These are phyloP conservation scores for Globodera rostochiensis DNA, from an alignment of 1,140 invertebrate species.

Conservation along the genomic window DNA sequence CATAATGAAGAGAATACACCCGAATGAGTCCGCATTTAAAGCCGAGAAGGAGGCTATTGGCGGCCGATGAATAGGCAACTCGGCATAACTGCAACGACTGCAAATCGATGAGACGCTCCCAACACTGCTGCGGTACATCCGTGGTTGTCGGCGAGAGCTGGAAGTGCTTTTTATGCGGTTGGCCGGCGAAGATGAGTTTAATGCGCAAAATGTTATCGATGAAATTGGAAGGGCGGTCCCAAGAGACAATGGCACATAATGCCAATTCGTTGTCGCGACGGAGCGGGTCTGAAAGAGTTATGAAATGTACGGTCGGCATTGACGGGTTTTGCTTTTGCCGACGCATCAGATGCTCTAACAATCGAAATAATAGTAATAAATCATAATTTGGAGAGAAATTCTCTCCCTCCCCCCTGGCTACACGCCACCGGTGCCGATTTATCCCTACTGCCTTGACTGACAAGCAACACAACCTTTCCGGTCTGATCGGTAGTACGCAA, in stretches of 20 bases:
- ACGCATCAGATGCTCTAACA: no score
- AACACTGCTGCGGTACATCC: slow-evolving; percentile 31
- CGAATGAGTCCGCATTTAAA: slow-evolving; percentile 52
- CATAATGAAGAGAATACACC: slow-evolving; percentile 43
- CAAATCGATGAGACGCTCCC: slow-evolving; percentile 48
- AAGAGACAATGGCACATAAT: slow-evolving; percentile 45
- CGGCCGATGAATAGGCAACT: slow-evolving; percentile 44
- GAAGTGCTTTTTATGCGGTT: background rate
- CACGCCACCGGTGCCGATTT: no score
- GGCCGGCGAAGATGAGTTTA: slow-evolving; percentile 29
- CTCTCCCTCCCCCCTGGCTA: no score
- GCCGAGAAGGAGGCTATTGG: slow-evolving; percentile 41
- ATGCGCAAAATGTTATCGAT: slow-evolving; percentile 43
- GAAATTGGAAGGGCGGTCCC: slow-evolving; percentile 30
- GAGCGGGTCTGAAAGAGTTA: slow-evolving; percentile 34
- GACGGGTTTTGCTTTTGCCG: no score
- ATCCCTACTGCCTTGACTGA: no score
- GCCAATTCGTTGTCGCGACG: slow-evolving; percentile 44
- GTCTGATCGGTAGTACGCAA: slow-evolving; percentile 47
- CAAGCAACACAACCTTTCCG: slow-evolving; percentile 26
- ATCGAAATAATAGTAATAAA: no score
- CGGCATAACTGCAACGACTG: slow-evolving; percentile 43
- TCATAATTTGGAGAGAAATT: no score
- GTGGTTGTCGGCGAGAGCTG: background rate
- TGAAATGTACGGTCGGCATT: background rate